These are phyloP conservation scores for Yponomeuta plumbellus DNA, from an alignment of 2,888 invertebrate species.

Conservation along the genomic window DNA sequence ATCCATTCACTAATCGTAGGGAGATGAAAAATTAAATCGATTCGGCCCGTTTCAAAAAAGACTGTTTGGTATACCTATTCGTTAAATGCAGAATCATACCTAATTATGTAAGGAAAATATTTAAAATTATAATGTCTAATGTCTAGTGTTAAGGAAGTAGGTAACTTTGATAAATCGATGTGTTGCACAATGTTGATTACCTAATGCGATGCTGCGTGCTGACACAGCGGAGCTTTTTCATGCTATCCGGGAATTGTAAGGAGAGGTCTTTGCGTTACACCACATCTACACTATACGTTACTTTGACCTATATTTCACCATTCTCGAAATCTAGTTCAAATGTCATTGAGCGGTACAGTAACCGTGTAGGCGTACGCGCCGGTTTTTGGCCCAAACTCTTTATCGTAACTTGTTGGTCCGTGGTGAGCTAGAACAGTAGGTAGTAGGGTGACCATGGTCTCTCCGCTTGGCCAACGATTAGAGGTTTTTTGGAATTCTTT, in stretches of 20 bases:
- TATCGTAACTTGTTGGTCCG: neutral
- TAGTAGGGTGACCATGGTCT: neutral
- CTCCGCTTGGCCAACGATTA: no score
- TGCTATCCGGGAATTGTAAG: no score
- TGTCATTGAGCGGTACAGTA: no score
- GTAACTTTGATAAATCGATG: neutral
- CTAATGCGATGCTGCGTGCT: no score
- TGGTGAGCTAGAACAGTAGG: neutral
- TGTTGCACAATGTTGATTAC: neutral
- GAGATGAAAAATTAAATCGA: constrained; percentile 73
- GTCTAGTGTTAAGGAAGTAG: neutral
- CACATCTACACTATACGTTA: no score
- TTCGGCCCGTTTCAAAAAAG: constrained; percentile 81
- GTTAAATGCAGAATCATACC: constrained; percentile 59
- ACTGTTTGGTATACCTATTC: constrained; percentile 82
- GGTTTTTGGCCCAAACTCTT: neutral
- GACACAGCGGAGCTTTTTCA: no score
- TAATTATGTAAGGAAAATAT: constrained; percentile 41
- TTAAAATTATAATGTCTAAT: neutral
- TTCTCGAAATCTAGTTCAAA: no score
- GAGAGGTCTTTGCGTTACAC: no score
- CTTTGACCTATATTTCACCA: no score
- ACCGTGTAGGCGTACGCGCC: neutral
- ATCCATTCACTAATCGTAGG: constrained; percentile 65
- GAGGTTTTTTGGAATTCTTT: no score